Conservation (phyloP, 2,113 vertebrate species). For the Bungarus multicinctus region DNA sequence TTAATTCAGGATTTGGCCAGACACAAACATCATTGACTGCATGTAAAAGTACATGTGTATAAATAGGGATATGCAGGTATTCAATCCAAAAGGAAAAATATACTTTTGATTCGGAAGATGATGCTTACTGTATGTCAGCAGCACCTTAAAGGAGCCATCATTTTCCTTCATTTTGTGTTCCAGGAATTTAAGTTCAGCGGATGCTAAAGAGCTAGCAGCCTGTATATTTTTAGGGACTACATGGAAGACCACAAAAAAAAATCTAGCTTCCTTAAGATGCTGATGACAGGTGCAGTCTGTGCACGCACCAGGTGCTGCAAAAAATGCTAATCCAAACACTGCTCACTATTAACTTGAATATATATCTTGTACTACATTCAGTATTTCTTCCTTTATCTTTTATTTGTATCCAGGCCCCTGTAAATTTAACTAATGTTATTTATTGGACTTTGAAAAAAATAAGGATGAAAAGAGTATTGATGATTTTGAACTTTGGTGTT, state of each 20-base stretch:
- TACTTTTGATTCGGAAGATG: background rate
- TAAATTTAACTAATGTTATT: background rate
- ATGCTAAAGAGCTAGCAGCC: background rate
- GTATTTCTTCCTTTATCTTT: background rate
- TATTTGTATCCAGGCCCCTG: background rate
- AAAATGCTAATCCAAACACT: background rate
- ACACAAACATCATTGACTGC: background rate
- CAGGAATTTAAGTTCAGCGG: background rate
- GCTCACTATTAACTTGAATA: background rate
- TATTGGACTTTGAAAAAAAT: background rate
- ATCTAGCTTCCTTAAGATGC: background rate
- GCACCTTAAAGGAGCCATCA: background rate
- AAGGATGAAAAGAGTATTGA: background rate
- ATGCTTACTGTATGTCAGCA: background rate
- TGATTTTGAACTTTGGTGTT: background rate
- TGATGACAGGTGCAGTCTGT: background rate
- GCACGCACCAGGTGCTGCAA: background rate
- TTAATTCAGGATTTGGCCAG: background rate
- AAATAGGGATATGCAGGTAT: background rate
- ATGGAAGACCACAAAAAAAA: background rate
- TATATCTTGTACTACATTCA: background rate
- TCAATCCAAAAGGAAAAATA: background rate
- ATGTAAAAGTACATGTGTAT: background rate
- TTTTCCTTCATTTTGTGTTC: background rate
- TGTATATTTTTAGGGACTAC: background rate